These are phyloP conservation scores for Anoplophora glabripennis DNA, from an alignment of 1,140 invertebrate species.

Conservation along the genomic window DNA sequence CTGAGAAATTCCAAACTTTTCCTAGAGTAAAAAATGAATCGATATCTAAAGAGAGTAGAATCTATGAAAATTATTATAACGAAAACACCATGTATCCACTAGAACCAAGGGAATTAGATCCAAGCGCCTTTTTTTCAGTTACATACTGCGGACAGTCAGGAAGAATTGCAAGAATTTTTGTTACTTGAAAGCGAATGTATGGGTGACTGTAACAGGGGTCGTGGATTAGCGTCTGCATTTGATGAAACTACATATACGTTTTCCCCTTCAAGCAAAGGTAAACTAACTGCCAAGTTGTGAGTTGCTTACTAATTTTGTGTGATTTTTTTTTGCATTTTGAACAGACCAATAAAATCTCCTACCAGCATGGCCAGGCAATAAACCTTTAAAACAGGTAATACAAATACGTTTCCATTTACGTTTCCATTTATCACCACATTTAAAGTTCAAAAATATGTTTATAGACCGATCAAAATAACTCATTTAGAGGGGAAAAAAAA, in stretches of 20 bases:
- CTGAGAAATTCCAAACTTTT: constrained; percentile 55
- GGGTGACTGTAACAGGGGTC: constrained; percentile 50
- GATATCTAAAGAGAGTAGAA: constrained; percentile 11
- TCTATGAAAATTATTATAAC: constrained; percentile 27
- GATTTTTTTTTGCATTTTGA: constrained; percentile 27
- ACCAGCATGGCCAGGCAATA: constrained; percentile 32
- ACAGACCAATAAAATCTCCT: constrained; percentile 28
- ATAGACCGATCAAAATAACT: too few species aligned
- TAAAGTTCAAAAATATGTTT: constrained; percentile 1
- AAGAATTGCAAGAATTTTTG: constrained; percentile 65
- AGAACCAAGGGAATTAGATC: constrained; percentile 60
- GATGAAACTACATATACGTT: constrained; percentile 10
- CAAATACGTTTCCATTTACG: background rate
- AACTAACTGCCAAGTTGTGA: constrained; percentile 30
- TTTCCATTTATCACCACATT: background rate
- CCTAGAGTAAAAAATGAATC: constrained; percentile 49
- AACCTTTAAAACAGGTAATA: constrained; percentile 27
- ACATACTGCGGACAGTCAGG: constrained; percentile 61
- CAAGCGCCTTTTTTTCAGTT: constrained; percentile 57
- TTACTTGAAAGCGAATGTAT: constrained; percentile 63
- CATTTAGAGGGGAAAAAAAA: too few species aligned
- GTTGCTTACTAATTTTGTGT: constrained; percentile 29
- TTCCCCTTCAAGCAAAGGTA: constrained; percentile 25
- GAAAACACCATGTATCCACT: constrained; percentile 54
- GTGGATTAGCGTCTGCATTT: constrained; percentile 53